Base-by-base conservation (phyloP, 2,797 vertebrate species). In the Sebastes paucispinis region DNA sequence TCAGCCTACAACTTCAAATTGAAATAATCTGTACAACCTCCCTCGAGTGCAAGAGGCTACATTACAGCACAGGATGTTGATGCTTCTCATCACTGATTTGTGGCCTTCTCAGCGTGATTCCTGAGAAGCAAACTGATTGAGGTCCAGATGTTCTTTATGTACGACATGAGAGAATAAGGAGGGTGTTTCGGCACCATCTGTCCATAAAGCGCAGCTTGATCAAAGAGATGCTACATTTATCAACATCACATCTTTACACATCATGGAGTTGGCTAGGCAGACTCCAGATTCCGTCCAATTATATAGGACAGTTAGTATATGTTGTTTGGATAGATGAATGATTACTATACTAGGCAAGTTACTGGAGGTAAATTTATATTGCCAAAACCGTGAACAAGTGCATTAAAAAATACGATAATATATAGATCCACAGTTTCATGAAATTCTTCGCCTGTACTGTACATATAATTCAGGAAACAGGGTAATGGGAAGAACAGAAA, bases 101-200 rank as follows among this genome's bases (percentile, higher is more conserved):
- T 29, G 34, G 52, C 20, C 24, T 69, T 60, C 9, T 9, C 69
- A 54, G 67, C 16, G 71, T 63, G 68, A 69, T 58, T 77, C 52
- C 77, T 66, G 66, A 73, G 64, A 16, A 75, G 25, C 59, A 69
- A 64, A 75, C 22, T 58, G 31, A 77, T 52, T 73, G 63, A 76
- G 39, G 22, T 69, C 71, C 85, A 86, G 85, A 83, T 88, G 79
- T 82, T 85, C 29, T 69, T 74, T 27, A 55, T 63, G 43, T 70
- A 65, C 20, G 11, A 71, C 70, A 43, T 39, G 16, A 54, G 25
- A 58, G 27, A 69, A n/a, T 27, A 73, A 32, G n/a, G 20, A 69
- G 31, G 25, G 6, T 32, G n/a, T 36, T 65, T 75, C 34, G 75
- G 25, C 54, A 75, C 69, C 62, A 47, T 74, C 73, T 73, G 54